Evolutionary conservation across 2,797 vertebrate species (phyloP).

Genomic region (Furcifer pardalis): DNA sequence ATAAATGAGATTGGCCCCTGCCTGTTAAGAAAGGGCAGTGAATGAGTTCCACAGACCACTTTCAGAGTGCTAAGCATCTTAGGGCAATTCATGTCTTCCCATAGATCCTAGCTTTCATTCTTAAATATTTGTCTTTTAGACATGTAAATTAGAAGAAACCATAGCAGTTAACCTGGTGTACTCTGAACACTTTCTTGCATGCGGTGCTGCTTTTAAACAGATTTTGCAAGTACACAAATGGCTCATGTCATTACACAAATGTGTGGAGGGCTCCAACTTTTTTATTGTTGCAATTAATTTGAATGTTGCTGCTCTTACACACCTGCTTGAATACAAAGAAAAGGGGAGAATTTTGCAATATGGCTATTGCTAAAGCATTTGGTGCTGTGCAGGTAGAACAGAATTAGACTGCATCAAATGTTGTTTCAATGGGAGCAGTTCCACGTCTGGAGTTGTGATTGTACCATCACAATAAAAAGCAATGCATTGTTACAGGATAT

Average conservation of each 20-base stretch:
- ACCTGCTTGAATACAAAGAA: neutral
- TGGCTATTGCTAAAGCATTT: neutral
- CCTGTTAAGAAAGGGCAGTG: neutral
- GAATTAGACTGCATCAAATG: neutral
- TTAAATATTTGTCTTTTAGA: neutral
- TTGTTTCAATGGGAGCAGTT: neutral
- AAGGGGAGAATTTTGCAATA: neutral
- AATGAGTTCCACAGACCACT: neutral
- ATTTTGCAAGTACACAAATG: neutral
- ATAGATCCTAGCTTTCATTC: neutral
- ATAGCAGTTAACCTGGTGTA: neutral
- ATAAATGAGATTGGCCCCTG: constrained; percentile 5
- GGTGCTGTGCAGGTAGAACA: neutral
- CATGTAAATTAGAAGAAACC: neutral
- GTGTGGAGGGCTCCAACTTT: neutral
- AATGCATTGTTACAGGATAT: neutral
- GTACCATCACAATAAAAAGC: neutral
- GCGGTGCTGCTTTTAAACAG: neutral
- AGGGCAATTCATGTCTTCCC: neutral
- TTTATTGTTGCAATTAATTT: neutral
- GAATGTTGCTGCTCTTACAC: neutral
- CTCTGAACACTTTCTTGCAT: neutral
- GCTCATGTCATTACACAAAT: neutral
- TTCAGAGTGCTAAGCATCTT: neutral
- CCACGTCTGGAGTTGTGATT: neutral